Conservation (phyloP, 1,140 invertebrate genomes). For the Drosophila athabasca region DNA sequence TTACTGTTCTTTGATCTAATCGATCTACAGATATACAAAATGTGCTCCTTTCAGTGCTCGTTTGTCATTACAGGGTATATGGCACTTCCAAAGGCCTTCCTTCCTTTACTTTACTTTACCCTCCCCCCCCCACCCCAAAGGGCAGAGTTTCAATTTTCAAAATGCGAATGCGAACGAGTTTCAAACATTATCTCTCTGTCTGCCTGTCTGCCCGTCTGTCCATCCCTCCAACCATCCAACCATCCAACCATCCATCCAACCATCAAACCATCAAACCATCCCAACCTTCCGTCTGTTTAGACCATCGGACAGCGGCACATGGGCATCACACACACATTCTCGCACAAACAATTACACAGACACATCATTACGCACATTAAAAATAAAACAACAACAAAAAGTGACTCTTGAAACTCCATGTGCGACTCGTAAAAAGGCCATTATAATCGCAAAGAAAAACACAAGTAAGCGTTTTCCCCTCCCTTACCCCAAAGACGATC, state of each 20-base stretch:
- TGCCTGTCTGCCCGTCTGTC: too few species aligned
- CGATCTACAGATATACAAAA: too few species aligned
- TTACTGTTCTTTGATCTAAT: too few species aligned
- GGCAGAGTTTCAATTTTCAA: constrained; percentile 8
- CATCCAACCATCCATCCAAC: constrained; percentile 3
- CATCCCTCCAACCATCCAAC: neutral
- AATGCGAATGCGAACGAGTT: constrained; percentile 45
- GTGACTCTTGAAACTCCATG: constrained; percentile 40
- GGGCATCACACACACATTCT: neutral
- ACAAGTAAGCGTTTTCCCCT: constrained; percentile 49
- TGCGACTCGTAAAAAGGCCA: constrained; percentile 51
- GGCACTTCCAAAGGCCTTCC: neutral
- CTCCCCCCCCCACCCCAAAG: neutral
- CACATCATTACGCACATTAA: constrained; percentile 46
- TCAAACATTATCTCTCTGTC: constrained; percentile 44
- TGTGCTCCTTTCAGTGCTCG: neutral
- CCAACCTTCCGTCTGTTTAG: constrained; percentile 4
- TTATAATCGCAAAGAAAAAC: constrained; percentile 34
- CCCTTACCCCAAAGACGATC: constrained; percentile 4
- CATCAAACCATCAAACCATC: constrained; percentile 1
- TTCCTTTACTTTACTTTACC: neutral
- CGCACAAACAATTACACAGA: constrained; percentile 14
- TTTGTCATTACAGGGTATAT: constrained; percentile 8
- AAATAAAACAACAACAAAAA: constrained; percentile 9
- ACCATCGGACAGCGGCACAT: constrained; percentile 9